A percentile compares a stretch with the other conserved stretches of the same genome.
These are phyloP conservation scores for Oreochromis tanganicae DNA, from an alignment of 2,113 vertebrate species.

Conservation along the genomic window DNA sequence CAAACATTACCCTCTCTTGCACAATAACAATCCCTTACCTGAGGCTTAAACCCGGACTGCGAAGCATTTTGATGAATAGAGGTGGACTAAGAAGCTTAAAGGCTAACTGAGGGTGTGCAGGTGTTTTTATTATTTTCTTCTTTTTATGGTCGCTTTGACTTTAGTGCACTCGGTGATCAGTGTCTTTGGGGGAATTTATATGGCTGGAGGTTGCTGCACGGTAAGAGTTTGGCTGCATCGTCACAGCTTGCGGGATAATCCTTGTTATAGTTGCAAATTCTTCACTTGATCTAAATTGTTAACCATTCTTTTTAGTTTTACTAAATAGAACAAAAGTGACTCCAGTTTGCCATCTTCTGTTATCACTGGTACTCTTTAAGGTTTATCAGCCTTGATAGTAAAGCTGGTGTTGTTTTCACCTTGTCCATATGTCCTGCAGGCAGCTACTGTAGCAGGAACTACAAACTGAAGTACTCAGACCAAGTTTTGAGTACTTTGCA, in stretches of 20 bases:
- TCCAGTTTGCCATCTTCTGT: neutral
- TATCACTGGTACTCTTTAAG: neutral
- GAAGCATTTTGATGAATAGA: constrained; percentile 28
- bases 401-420: neutral
- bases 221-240: neutral
- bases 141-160: neutral
- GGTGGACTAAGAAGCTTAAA: constrained; percentile 53
- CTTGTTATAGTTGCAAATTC: neutral
- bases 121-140: constrained; percentile 17
- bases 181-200: neutral
- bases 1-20: constrained; percentile 38
- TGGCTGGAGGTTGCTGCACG: neutral
- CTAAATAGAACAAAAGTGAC: neutral
- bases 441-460: neutral
- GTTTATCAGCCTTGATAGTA: neutral
- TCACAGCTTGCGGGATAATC: neutral
- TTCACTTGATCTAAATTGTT: neutral
- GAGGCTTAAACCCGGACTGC: constrained; percentile 31
- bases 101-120: constrained; percentile 16
- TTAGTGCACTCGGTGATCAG: neutral
- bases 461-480: neutral
- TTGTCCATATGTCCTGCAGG: neutral
- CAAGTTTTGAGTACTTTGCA: neutral
- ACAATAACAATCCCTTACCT: constrained; percentile 40
- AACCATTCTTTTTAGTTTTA: neutral